Conservation (phyloP, 2,888 invertebrate species). For the Drosophila fulvimacula region DNA sequence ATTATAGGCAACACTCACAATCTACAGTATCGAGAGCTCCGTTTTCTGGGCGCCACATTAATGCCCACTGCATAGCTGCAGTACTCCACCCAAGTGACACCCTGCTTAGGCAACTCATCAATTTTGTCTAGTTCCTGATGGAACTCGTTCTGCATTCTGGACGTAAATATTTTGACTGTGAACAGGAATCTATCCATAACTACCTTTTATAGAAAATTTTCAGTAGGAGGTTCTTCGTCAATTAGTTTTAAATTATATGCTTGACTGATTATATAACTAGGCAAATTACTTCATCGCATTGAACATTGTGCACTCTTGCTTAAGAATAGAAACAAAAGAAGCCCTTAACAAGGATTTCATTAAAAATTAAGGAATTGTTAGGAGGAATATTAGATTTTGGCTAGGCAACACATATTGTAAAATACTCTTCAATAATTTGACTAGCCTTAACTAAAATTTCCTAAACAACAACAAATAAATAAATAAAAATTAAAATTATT, state of each 20-base stretch:
- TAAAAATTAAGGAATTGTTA: constrained; percentile 54
- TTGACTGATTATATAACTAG: constrained; percentile 17
- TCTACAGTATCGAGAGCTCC: constrained; percentile 52
- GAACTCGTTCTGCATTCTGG: constrained; percentile 54
- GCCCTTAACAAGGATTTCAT: constrained; percentile 52
- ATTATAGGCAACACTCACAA: constrained; percentile 41
- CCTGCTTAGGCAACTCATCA: constrained; percentile 51
- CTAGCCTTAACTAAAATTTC: not conserved
- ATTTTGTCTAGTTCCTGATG: constrained; percentile 58
- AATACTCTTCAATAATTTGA: not conserved
- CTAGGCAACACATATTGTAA: constrained; percentile 1
- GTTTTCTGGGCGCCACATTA: constrained; percentile 65
- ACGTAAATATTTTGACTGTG: constrained; percentile 40
- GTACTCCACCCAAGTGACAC: constrained; percentile 65
- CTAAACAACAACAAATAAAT: not conserved
- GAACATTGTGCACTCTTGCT: constrained; percentile 52
- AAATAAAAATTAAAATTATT: not conserved
- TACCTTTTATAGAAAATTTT: constrained; percentile 52
- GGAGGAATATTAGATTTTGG: not conserved
- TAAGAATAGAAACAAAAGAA: constrained; percentile 39
- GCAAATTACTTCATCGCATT: constrained; percentile 60
- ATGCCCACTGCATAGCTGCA: constrained; percentile 62
- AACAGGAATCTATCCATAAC: not conserved
- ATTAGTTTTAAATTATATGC: constrained; percentile 68
- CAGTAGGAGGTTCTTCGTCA: constrained; percentile 30